Percentiles rank a stretch among this genome's conserved stretches.
phyloP scores from a whole-genome alignment of 2,113 vertebrate species.

The Tylochromis polylepis region DNA sequence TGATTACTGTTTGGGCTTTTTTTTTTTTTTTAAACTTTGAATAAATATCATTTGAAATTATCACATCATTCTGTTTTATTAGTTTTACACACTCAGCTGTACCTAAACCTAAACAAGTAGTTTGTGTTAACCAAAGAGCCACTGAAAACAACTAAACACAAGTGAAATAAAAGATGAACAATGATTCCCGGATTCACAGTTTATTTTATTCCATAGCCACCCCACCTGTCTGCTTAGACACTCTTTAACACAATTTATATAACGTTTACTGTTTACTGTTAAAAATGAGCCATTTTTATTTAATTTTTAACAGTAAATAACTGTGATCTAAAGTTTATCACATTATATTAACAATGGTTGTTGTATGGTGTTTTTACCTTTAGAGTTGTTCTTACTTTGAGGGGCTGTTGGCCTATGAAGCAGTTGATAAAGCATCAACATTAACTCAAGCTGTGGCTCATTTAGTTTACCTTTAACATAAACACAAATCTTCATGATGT shows the following conservation, averaged over 20 bases:
- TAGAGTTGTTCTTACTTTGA: neutral
- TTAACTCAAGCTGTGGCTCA: accelerated
- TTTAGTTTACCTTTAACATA: neutral
- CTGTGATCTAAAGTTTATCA: too few species aligned
- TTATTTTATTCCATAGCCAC: too few species aligned
- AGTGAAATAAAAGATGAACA: too few species aligned
- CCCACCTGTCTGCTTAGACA: too few species aligned
- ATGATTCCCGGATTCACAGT: too few species aligned
- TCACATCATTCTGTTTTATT: neutral
- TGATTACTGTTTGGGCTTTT: neutral
- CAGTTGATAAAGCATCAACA: neutral
- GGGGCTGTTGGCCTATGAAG: neutral
- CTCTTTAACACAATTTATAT: neutral
- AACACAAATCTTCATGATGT: neutral
- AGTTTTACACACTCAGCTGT: neutral
- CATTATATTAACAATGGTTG: too few species aligned
- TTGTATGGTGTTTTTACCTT: neutral
- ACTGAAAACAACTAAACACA: too few species aligned
- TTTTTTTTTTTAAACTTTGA: neutral
- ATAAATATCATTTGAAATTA: neutral
- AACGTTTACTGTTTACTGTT: neutral
- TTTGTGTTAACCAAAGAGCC: too few species aligned
- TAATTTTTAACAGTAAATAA: too few species aligned
- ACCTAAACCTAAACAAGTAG: neutral
- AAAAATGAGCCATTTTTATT: too few species aligned